Evolutionary conservation across 2,113 vertebrate species (phyloP), one percentile per base, ranked within the genome.

Genomic region (Osmerus mordax): DNA sequence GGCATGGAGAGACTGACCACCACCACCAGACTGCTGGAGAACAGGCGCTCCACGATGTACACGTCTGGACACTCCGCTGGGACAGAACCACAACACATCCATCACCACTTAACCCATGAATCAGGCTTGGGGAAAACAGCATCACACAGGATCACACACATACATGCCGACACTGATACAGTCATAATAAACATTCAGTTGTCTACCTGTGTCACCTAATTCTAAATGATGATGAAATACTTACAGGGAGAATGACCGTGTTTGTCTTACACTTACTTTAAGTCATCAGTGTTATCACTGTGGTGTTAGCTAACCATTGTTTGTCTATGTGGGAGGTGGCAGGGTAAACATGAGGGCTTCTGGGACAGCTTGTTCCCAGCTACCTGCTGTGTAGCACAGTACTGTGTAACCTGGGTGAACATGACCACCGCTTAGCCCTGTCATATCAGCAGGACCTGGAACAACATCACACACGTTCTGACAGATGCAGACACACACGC

Each of bases 11-110:
- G 94, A 63, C 96, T 97, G 80, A 98, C 96, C 87, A 98, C 95
- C 75, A 97, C 96, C 78, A 98, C 96, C 88, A 98, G 90, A 80
- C 96, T 98, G 90, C 96, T 97, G 89, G 96, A 98, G 91, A 97
- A 98, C 71, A 98, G 93, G 15, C 96, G 94, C 82, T 98, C 96
- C 89, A 96, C 96, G 14, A 98, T 97, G 76, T 95, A 96, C 74
- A 96, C 94, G 0, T 97, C 94, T 0, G 94, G 92, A 83, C 94
- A 94, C 79, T 98, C 96, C 80, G 92, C 96, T 98, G 59, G 47
- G 41, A 65, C 8, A 41, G 11, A 19, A 47, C 67, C 2, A 65
- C 51, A 14, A 13, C 64, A 5, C 51, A 12, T 65, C 16, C 41
- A 8, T 12, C 18, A 63, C 15, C 13, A 2, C 36, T 71, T 54